Evolutionary conservation across 2,797 vertebrate genomes (phyloP).

Genomic region (Artibeus jamaicensis): DNA sequence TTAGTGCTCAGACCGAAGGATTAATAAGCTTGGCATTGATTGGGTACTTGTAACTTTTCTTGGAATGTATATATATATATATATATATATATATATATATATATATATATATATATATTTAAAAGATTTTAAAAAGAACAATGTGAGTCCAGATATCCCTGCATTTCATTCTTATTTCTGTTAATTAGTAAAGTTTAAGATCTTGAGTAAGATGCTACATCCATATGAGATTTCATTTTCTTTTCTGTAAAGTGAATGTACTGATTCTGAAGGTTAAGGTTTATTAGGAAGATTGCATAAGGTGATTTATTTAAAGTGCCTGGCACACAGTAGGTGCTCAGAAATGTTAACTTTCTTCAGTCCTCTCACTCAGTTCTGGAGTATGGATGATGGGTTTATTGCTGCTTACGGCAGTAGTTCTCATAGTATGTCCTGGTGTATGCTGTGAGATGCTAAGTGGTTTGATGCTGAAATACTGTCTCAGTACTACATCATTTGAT

Average conservation of each 20-base stretch:
- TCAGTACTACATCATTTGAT: background rate
- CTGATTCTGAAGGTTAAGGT: background rate
- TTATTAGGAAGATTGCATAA: background rate
- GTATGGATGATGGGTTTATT: background rate
- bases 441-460: background rate
- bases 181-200: background rate
- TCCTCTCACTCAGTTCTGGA: background rate
- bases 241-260: background rate
- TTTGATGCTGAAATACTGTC: background rate
- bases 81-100: background rate
- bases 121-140: background rate
- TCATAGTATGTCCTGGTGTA: background rate
- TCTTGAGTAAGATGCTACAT: background rate
- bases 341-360: background rate
- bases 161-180: background rate
- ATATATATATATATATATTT: background rate
- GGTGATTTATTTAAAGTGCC: background rate
- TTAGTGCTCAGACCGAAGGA: background rate
- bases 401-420: background rate
- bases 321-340: background rate
- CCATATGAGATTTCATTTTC: background rate
- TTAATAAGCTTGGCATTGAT: constrained; percentile 1
- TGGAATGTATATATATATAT: background rate
- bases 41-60: background rate
- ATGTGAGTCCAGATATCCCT: background rate